These are phyloP conservation scores for Prionailurus viverrinus DNA, from an alignment of 2,113 vertebrate species.

Conservation along the genomic window DNA sequence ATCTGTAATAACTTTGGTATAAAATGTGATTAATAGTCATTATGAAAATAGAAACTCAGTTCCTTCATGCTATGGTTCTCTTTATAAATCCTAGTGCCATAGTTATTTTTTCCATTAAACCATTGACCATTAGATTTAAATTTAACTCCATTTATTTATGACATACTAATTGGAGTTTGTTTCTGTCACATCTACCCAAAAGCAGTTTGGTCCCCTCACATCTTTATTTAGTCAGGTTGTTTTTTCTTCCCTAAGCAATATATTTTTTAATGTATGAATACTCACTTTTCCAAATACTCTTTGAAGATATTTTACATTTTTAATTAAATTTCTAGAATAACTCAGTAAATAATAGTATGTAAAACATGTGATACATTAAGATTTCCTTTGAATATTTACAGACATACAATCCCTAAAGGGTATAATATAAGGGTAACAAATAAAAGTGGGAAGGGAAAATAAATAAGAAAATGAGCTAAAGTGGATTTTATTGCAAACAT, in stretches of 20 bases:
- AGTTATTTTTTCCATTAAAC: slow-evolving; percentile 4
- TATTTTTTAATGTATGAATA: neutral
- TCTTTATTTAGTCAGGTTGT: neutral
- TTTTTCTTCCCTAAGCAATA: neutral
- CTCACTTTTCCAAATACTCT: neutral
- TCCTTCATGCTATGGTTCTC: neutral
- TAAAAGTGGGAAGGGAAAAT: slow-evolving; percentile 26
- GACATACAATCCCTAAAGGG: neutral
- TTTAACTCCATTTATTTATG: neutral
- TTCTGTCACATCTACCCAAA: neutral
- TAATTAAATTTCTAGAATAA: slow-evolving; percentile 37
- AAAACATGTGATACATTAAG: neutral
- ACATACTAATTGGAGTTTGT: neutral
- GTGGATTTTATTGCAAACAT: neutral
- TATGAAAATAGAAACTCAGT: neutral
- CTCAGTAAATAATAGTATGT: neutral
- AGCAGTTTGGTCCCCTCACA: neutral
- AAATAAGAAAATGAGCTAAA: slow-evolving; percentile 37
- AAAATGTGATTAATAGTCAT: slow-evolving; percentile 40
- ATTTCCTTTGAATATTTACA: neutral
- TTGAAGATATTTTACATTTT: slow-evolving; percentile 14
- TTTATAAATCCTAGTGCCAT: neutral
- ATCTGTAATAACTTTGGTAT: neutral
- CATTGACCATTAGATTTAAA: neutral
- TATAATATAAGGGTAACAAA: neutral